Conservation (phyloP, 2,797 vertebrate species). For the Rhincodon typus region DNA sequence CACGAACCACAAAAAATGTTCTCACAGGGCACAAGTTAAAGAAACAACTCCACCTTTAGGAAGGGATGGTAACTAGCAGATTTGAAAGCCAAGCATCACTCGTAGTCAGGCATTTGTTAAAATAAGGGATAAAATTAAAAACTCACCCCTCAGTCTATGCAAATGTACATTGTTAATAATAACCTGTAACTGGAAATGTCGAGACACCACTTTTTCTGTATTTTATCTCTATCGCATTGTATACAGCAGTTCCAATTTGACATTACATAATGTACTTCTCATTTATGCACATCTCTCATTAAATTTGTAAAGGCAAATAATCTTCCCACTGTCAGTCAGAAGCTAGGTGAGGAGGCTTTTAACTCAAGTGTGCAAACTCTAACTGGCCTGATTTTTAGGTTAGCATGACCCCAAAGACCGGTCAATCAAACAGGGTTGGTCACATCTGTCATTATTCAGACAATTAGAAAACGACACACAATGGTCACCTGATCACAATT, state of each 20-base stretch:
- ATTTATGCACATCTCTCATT: too few species aligned
- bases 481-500: neutral
- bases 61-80: neutral
- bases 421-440: neutral
- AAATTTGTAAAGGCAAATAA: too few species aligned
- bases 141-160: neutral
- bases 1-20: neutral
- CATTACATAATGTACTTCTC: too few species aligned
- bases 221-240: too few species aligned
- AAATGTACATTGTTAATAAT: too few species aligned
- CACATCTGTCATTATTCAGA: too few species aligned
- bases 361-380: neutral
- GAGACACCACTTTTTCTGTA: too few species aligned
- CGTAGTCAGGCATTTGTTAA: neutral
- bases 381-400: neutral
- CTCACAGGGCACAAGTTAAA: neutral
- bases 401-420: neutral
- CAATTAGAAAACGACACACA: neutral
- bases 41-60: neutral
- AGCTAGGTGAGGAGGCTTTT: neutral
- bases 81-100: neutral
- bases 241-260: too few species aligned
- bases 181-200: too few species aligned
- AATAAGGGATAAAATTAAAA: neutral
- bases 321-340: neutral